Evolutionary conservation across 2,888 invertebrate species (phyloP), one percentile per base, ranked within the genome.

Genomic region (Euclidia mi): DNA sequence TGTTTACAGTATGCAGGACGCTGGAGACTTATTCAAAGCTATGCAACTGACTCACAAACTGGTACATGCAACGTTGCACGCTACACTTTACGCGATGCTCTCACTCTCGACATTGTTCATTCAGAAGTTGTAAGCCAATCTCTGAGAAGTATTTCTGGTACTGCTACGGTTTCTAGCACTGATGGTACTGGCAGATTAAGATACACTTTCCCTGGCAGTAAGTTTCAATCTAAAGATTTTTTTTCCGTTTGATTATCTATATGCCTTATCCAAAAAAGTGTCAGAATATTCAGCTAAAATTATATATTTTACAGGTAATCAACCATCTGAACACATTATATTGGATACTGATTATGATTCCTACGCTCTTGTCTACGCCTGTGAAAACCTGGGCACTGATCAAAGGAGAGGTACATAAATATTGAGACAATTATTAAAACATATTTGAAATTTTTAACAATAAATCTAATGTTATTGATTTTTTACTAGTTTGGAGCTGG

Each of bases 101-200:
- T 78, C 9, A 65, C 69, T 3, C 78, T 90, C 0, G 51, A 67
- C 1, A 84, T 90, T 0, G 76, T 62, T 32, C 89, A 90, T 61
- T 84, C 87, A 0, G 84, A 89, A 56, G 90, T 91, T 9, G 51
- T 85, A 28, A 64, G 83, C 25, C 70, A 81, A 47, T 56, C 53
- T 0, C 74, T 91, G 0, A 68, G 62, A 28, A 74, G 75, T 6
- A 82, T 85, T 12, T 71, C 67, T 31, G 91, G 90, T 12, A 68
- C 76, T 0, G 90, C 89, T 12, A 79, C 79, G 3, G 12, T 84
- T 0, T 78, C 95, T 10, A 95, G 95, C 0, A 95, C 95, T 68
- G 96, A 96, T 75, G 91, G 91, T 0, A 92, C 90, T 44, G 96
- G 95, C 48, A 91, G 95, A n/a, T 93, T 96, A 0, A 91, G 95